A percentile compares a stretch with the other conserved stretches of the same genome.
These are phyloP conservation scores for Tricholaema leucomelas DNA, from an alignment of 2,113 vertebrate genomes.

Conservation along the genomic window DNA sequence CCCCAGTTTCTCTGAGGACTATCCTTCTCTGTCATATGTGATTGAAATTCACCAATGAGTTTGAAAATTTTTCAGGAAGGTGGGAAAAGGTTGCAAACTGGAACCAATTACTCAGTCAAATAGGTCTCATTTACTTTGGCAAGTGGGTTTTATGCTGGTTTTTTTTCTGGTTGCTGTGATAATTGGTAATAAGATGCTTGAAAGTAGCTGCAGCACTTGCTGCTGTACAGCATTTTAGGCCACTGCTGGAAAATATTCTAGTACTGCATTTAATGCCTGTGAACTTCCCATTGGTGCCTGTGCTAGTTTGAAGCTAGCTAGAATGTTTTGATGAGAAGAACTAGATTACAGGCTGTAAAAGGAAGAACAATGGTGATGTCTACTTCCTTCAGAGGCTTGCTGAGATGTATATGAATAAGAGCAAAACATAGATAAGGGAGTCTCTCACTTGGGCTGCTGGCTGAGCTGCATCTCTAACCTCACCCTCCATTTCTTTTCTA, in stretches of 20 bases:
- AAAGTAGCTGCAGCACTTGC: neutral
- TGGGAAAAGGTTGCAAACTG: neutral
- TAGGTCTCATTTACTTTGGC: neutral
- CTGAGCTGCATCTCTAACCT: too few species aligned
- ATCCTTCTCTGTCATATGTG: rapidly evolving
- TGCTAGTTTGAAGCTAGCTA: too few species aligned
- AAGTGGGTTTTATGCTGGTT: neutral
- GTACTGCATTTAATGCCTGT: neutral
- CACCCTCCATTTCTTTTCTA: too few species aligned
- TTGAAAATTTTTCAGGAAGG: neutral
- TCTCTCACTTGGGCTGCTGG: too few species aligned
- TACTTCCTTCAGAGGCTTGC: too few species aligned
- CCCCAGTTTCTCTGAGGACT: neutral
- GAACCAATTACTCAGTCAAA: neutral
- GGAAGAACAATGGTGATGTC: too few species aligned
- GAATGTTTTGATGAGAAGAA: too few species aligned
- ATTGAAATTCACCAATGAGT: neutral
- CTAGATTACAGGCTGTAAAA: too few species aligned
- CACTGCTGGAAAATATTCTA: neutral
- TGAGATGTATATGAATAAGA: too few species aligned
- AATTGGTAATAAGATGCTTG: neutral
- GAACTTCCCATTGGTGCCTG: neutral
- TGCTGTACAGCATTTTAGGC: neutral
- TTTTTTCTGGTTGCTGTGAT: neutral
- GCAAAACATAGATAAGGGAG: too few species aligned